Percentiles rank a stretch among this genome's conserved stretches.
phyloP scores from a whole-genome alignment of 2,888 invertebrate genomes.

The Hirtodrosophila duncani region DNA sequence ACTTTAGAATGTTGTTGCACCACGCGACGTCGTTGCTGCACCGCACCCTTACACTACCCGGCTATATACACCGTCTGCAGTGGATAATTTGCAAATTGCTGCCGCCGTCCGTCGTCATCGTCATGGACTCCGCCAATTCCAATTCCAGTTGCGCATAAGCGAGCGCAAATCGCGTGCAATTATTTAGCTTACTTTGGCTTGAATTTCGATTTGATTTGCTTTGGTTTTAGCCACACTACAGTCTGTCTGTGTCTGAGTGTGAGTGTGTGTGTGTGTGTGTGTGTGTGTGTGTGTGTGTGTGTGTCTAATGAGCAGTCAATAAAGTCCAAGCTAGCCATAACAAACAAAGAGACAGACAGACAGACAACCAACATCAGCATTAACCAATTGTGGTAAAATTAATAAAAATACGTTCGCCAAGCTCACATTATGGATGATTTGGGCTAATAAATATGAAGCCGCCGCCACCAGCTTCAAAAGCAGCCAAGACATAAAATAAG shows the following conservation, averaged over 20 bases:
- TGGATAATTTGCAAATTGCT: constrained; percentile 68
- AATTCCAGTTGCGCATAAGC: constrained; percentile 45
- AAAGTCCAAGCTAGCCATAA: constrained; percentile 41
- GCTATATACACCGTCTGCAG: constrained; percentile 40
- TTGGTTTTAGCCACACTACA: constrained; percentile 35
- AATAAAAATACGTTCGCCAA: constrained; percentile 49
- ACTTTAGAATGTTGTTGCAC: constrained; percentile 66
- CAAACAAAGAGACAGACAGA: constrained; percentile 13
- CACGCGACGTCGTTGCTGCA: constrained; percentile 31
- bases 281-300: not conserved
- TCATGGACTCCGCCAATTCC: constrained; percentile 19
- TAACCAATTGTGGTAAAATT: constrained; percentile 47
- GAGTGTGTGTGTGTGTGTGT: constrained; percentile 3
- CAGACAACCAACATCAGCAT: constrained; percentile 27
- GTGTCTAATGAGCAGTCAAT: constrained; percentile 58
- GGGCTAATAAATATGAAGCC: constrained; percentile 45
- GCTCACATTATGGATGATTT: constrained; percentile 57
- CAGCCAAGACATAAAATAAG: constrained; percentile 4
- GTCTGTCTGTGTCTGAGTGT: constrained; percentile 8
- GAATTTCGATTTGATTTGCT: constrained; percentile 38
- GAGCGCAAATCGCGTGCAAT: constrained; percentile 70
- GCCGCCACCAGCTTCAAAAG: no score
- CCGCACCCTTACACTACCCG: constrained; percentile 4
- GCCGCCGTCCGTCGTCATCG: constrained; percentile 36
- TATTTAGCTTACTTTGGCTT: constrained; percentile 55